phyloP scores from a whole-genome alignment of 2,888 invertebrate species.

The Trilocha varians region DNA sequence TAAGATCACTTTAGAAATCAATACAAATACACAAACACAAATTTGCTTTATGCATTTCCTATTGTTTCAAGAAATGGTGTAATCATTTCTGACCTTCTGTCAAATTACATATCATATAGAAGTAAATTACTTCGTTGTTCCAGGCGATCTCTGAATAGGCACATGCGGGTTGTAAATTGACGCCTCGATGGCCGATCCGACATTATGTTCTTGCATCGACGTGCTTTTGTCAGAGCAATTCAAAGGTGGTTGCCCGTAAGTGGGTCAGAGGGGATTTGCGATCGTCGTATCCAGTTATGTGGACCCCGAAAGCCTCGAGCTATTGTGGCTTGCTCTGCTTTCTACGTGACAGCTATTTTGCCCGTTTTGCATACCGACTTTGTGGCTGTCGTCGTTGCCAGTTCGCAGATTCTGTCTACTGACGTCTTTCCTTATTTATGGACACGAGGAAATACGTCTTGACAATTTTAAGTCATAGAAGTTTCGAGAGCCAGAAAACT shows the following conservation, averaged over 20 bases:
- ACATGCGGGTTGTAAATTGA: slow-evolving; percentile 61
- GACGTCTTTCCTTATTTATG: neutral
- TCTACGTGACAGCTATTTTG: slow-evolving; percentile 2
- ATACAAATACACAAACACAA: neutral
- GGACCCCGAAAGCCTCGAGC: slow-evolving; percentile 19
- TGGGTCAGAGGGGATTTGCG: slow-evolving; percentile 58
- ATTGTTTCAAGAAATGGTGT: neutral
- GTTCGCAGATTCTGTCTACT: neutral
- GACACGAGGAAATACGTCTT: neutral
- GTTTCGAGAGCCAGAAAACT: neutral
- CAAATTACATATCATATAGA: neutral
- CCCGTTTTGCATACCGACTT: neutral
- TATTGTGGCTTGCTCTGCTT: slow-evolving; percentile 24
- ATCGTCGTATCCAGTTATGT: slow-evolving; percentile 38
- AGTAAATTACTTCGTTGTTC: slow-evolving; percentile 18
- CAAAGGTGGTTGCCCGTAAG: slow-evolving; percentile 58
- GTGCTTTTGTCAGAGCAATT: slow-evolving; percentile 60
- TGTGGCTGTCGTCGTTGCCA: neutral
- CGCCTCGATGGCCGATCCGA: slow-evolving; percentile 40
- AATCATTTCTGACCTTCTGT: neutral
- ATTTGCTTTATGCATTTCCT: neutral
- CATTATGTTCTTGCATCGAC: slow-evolving; percentile 60
- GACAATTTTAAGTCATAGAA: slow-evolving; percentile 1
- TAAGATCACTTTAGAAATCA: no score
- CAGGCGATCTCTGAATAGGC: slow-evolving; percentile 37